Evolutionary conservation across 1,140 invertebrate species (phyloP).

Genomic region (Drosophila miranda): DNA sequence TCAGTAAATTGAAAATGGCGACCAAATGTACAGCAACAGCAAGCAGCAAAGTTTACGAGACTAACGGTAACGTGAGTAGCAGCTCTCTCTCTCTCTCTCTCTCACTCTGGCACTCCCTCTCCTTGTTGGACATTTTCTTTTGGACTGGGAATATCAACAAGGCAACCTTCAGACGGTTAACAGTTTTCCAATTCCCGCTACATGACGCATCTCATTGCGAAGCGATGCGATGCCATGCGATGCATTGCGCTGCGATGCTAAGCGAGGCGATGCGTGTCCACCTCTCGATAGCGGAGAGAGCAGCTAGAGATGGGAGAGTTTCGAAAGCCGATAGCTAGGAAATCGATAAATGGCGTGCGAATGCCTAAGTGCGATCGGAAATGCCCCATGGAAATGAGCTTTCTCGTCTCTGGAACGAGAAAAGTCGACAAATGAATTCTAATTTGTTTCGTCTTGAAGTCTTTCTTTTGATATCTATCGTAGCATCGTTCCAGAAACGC

Average conservation of each 20-base stretch:
- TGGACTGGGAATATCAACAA: conserved; percentile 39
- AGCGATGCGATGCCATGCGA: conserved; percentile 35
- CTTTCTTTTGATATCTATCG: too few species aligned
- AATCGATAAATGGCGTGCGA: too few species aligned
- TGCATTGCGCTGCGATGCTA: neutral
- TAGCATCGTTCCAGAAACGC: too few species aligned
- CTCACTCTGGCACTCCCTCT: too few species aligned
- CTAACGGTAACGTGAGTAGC: conserved; percentile 21
- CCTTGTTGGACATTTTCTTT: conserved; percentile 22
- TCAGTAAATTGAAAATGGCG: conserved; percentile 72
- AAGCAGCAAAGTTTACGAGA: conserved; percentile 38
- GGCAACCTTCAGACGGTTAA: conserved; percentile 51
- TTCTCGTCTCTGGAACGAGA: too few species aligned
- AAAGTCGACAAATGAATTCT: too few species aligned
- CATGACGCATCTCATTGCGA: conserved; percentile 53
- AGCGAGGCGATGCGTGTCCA: neutral
- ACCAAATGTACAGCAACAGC: conserved; percentile 55
- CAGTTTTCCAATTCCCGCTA: conserved; percentile 61
- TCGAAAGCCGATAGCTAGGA: too few species aligned
- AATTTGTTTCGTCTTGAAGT: too few species aligned
- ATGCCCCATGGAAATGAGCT: too few species aligned
- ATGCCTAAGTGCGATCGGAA: too few species aligned
- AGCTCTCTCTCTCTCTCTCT: neutral
- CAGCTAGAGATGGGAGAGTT: too few species aligned
- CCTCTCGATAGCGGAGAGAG: too few species aligned